Percentiles rank a stretch among this genome's conserved stretches.
Evolutionary conservation across 2,113 vertebrate genomes (phyloP).

Genomic region (Aptenodytes forsteri): DNA sequence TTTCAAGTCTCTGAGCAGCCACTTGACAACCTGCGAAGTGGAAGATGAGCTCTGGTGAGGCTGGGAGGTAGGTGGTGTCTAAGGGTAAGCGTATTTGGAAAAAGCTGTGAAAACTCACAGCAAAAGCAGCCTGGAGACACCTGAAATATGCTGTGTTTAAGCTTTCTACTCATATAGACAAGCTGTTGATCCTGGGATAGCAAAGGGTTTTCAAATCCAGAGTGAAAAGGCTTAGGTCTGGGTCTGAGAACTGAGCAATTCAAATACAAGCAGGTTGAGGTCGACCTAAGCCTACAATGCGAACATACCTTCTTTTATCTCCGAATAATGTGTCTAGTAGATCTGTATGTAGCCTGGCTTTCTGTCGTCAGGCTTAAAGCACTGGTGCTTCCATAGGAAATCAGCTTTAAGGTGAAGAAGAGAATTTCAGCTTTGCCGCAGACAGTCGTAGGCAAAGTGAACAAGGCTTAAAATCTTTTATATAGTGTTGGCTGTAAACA

Average conservation of each 20-base stretch:
- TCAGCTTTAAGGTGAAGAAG: not conserved
- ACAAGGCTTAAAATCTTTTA: not conserved
- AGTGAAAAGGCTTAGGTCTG: not conserved
- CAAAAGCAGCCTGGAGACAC: not conserved
- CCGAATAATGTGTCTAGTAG: not conserved
- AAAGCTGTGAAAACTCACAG: not conserved
- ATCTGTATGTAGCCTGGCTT: not conserved
- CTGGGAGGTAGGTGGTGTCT: not conserved
- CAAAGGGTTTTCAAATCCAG: not conserved
- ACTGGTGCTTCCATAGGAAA: not conserved
- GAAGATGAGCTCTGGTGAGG: not conserved
- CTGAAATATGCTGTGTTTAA: not conserved
- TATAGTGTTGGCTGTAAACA: not conserved
- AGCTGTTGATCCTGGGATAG: not conserved
- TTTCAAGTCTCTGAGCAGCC: not conserved
- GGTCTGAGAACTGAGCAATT: not conserved
- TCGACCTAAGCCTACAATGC: fast-evolving
- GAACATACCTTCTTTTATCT: not conserved
- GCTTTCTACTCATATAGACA: not conserved
- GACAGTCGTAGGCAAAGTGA: not conserved
- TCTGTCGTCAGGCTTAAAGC: not conserved
- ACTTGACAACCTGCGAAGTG: not conserved
- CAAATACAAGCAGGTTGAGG: not conserved
- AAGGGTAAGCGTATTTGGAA: not conserved
- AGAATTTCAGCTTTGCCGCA: not conserved